Evolutionary conservation across 2,888 invertebrate species (phyloP).

Genomic region (Clanis bilineata): DNA sequence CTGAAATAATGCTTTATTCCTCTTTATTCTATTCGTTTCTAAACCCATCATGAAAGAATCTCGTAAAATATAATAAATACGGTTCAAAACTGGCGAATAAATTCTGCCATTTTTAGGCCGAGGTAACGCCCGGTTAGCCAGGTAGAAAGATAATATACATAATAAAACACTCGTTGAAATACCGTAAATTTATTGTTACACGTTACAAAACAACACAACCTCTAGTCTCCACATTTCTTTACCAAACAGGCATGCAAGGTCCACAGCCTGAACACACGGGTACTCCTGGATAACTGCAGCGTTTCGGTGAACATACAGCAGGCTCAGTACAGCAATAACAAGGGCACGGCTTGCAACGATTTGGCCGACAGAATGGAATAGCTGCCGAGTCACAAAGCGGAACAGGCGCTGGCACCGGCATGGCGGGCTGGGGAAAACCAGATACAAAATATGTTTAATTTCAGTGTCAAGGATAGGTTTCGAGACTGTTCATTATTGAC

Average conservation of each 20-base stretch:
- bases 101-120: too few relatives aligned
- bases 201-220: not conserved
- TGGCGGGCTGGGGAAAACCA: slow-evolving; percentile 43
- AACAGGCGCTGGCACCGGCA: slow-evolving; percentile 45
- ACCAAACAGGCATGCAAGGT: slow-evolving; percentile 76
- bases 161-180: not conserved
- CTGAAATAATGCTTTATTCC: too few relatives aligned
- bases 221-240: slow-evolving; percentile 24
- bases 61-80: too few relatives aligned
- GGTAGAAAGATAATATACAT: not conserved
- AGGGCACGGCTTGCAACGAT: slow-evolving; percentile 80
- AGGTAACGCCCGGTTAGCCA: too few relatives aligned
- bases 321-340: slow-evolving; percentile 77
- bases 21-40: too few relatives aligned
- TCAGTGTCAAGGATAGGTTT: slow-evolving; percentile 15
- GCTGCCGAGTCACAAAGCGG: slow-evolving; percentile 61
- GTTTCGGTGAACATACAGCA: slow-evolving; percentile 58
- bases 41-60: too few relatives aligned
- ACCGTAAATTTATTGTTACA: not conserved
- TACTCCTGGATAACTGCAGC: slow-evolving; percentile 70
- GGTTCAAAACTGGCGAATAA: too few relatives aligned
- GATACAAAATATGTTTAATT: slow-evolving; percentile 20
- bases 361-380: slow-evolving; percentile 78
- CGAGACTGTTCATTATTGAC: slow-evolving; percentile 25
- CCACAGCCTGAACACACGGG: slow-evolving; percentile 67